phyloP scores from a whole-genome alignment of 2,113 vertebrate genomes.

The Heptranchias perlo region DNA sequence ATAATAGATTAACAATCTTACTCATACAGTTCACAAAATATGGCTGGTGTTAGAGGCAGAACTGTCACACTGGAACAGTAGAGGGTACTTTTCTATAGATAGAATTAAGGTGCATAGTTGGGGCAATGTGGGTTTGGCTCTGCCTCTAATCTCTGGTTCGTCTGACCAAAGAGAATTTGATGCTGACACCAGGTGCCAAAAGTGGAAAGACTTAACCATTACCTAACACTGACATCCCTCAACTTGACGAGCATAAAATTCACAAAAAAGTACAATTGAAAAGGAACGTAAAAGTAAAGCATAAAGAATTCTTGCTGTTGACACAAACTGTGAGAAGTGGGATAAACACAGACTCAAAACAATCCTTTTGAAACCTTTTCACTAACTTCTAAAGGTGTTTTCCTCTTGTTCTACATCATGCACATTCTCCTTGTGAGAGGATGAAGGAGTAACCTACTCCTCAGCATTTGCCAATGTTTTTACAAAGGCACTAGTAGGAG shows the following conservation, averaged over 20 bases:
- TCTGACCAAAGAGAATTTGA: not conserved
- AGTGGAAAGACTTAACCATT: not conserved
- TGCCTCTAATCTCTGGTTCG: not conserved
- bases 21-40: not conserved
- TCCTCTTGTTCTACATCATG: no score
- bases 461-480: not conserved
- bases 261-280: not conserved
- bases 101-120: not conserved
- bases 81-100: not conserved
- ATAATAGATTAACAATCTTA: not conserved
- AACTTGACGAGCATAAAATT: not conserved
- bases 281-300: not conserved
- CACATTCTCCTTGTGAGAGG: not conserved
- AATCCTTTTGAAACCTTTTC: not conserved
- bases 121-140: not conserved
- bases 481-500: not conserved
- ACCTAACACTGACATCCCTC: not conserved
- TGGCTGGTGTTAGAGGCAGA: not conserved
- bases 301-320: not conserved
- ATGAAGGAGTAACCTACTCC: not conserved
- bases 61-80: not conserved
- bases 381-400: not conserved
- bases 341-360: not conserved
- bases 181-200: not conserved
- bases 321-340: not conserved